phyloP scores from a whole-genome alignment of 2,797 vertebrate species.

The Alcedo atthis region DNA sequence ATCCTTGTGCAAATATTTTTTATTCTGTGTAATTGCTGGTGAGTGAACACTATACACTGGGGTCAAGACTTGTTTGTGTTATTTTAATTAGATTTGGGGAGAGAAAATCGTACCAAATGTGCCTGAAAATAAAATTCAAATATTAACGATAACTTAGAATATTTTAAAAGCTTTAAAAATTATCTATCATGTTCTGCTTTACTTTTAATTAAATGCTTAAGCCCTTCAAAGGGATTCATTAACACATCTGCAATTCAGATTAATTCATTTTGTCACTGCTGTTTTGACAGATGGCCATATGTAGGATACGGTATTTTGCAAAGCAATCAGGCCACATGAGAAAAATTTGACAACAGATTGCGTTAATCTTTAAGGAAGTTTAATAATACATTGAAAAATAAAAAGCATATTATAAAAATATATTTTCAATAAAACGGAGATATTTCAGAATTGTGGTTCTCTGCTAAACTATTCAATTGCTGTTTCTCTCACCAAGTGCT shows the following conservation, averaged over 20 bases:
- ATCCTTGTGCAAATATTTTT: constrained; percentile 32
- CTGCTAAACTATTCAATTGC: background rate
- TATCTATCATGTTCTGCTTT: constrained; percentile 57
- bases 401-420: constrained; percentile 34
- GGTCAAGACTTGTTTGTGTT: constrained; percentile 53
- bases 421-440: constrained; percentile 10
- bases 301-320: constrained; percentile 61
- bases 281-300: constrained; percentile 73
- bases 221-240: constrained; percentile 73
- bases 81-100: constrained; percentile 39
- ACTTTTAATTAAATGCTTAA: constrained; percentile 77
- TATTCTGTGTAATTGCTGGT: background rate
- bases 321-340: constrained; percentile 51
- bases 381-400: constrained; percentile 56
- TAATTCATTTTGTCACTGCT: constrained; percentile 71
- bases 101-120: constrained; percentile 21
- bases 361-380: constrained; percentile 50
- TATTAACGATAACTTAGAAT: constrained; percentile 55
- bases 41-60: background rate
- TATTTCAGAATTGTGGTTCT: background rate
- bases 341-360: constrained; percentile 64
- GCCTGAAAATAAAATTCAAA: constrained; percentile 66
- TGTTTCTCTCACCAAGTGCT: background rate
- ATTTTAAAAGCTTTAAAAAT: constrained; percentile 68
- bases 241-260: constrained; percentile 76